Conservation (phyloP, 2,888 invertebrate species). For the Heliconius sara region DNA sequence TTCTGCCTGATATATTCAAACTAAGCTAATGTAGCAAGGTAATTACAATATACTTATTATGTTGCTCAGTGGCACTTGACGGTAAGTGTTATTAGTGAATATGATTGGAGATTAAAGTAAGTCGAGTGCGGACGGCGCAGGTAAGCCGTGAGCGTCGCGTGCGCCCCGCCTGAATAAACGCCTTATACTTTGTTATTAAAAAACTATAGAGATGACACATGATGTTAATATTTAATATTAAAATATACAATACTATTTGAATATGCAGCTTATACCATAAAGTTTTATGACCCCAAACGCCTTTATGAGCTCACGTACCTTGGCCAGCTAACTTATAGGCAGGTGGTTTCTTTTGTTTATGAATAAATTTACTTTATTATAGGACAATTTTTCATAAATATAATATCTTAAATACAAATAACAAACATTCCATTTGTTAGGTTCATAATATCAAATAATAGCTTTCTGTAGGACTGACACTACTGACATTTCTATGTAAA, state of each 20-base stretch:
- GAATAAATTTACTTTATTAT: background rate
- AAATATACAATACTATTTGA: background rate
- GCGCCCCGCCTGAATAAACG: constrained; percentile 61
- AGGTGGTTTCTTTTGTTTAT: background rate
- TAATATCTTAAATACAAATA: background rate
- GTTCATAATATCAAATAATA: background rate
- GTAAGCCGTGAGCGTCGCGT: constrained; percentile 63
- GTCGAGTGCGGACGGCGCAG: constrained; percentile 56
- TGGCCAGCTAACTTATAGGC: too few relatives aligned
- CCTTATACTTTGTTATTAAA: constrained; percentile 53
- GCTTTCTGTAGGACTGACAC: too few relatives aligned
- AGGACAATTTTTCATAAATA: background rate
- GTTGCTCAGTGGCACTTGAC: constrained; percentile 43
- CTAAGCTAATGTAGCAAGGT: background rate
- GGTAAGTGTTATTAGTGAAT: constrained; percentile 65
- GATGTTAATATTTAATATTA: background rate
- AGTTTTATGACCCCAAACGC: background rate
- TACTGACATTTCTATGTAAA: too few relatives aligned
- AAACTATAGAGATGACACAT: constrained; percentile 51
- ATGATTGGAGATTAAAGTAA: constrained; percentile 68
- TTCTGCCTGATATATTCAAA: background rate
- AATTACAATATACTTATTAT: constrained; percentile 28
- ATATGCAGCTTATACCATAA: background rate
- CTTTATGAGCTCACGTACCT: too few relatives aligned
- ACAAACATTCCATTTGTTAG: background rate